Evolutionary conservation across 1,140 invertebrate genomes (phyloP), one percentile per base, ranked within the genome.

Genomic region (Drosophila pandora): DNA sequence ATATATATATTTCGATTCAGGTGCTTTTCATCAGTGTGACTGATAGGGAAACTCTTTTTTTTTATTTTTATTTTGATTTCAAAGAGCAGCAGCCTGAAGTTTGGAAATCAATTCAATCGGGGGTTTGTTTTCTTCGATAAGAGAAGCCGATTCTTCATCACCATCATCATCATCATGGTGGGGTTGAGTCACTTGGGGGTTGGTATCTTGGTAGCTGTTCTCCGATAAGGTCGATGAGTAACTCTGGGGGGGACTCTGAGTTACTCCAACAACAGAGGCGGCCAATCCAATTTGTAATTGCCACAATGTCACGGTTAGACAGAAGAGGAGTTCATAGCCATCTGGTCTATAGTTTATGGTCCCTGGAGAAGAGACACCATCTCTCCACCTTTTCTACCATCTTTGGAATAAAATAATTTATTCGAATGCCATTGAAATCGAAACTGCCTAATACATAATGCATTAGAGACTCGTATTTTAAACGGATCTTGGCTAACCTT

Each of bases 21-120:
- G 81, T 87, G 62, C 81, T 48, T 87, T 81, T 73, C 78, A 85
- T 85, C 82, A 78, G 63, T 67, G 54, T 60, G 67, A 63, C 63
- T 75, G 81, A 85, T 85, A 85, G 50, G 59, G 68, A 41, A 41
- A 57, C 28, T 65, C 37, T 54, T 37, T 37, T 37, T 12, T 37
- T 9, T 37, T 3, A 10, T 37, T n/a, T 3, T 9, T 9, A 37
- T 37, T 37, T 34, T 3, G 23, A 23, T 2, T 2, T 4, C 25
- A 8, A 10, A 10, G 8, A 34, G 32, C 10, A 10, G 32, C 9
- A 43, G 13, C 8, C 41, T 43, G 17, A 23, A 23, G 22, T 53
- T 67, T 64, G 34, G 8, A 43, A 64, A 67, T 64, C 63, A 67
- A 64, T 64, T 52, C 63, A 64, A 53, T 67, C 63, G 17, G 17